phyloP scores from a whole-genome alignment of 2,888 invertebrate genomes.

The Drosophila algonquin region DNA sequence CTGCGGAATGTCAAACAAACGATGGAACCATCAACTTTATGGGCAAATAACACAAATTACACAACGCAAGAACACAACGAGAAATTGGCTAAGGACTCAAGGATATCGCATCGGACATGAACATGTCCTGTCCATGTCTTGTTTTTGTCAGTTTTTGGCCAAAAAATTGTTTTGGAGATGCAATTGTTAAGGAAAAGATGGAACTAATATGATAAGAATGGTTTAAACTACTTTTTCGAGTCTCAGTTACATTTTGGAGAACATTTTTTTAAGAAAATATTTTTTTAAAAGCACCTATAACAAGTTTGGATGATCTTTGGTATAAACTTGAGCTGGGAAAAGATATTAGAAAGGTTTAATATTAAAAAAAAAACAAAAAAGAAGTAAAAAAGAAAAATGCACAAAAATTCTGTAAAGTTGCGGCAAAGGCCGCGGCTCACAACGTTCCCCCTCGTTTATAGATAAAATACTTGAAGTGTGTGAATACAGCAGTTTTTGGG shows the following conservation, averaged over 20 bases:
- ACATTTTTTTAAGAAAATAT: not conserved
- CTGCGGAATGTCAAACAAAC: constrained; percentile 80
- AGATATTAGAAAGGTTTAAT: too few species aligned
- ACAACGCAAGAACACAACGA: constrained; percentile 27
- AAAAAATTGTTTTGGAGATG: constrained; percentile 5
- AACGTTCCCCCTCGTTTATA: too few species aligned
- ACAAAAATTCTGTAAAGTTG: too few species aligned
- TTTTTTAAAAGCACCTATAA: too few species aligned
- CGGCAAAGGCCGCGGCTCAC: too few species aligned
- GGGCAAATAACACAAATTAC: constrained; percentile 70
- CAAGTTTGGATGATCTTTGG: too few species aligned
- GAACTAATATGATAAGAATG: not conserved
- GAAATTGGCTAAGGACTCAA: constrained; percentile 21
- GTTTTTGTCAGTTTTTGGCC: constrained; percentile 8
- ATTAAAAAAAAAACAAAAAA: too few species aligned
- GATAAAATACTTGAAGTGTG: too few species aligned
- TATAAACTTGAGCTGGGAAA: too few species aligned
- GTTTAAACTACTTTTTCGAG: not conserved
- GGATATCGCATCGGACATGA: not conserved
- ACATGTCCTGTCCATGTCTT: not conserved
- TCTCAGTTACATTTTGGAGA: accelerated
- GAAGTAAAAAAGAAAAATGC: too few species aligned
- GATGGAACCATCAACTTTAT: constrained; percentile 76
- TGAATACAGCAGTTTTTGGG: too few species aligned
- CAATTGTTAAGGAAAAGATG: not conserved